These are phyloP conservation scores for Lasioglossum marginatum DNA, from an alignment of 2,888 invertebrate genomes.

Conservation along the genomic window DNA sequence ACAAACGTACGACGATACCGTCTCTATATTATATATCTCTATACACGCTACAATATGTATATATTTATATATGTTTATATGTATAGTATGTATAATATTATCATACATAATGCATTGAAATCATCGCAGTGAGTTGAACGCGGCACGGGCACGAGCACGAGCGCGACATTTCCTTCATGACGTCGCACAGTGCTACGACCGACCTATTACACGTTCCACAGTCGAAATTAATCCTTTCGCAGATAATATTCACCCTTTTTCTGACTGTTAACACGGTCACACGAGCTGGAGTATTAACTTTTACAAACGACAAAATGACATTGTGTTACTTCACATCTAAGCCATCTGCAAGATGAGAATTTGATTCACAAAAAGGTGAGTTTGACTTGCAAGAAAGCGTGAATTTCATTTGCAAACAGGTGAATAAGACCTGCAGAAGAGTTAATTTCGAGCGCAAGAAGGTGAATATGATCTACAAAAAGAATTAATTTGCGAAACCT, in stretches of 20 bases:
- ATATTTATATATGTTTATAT: conserved; percentile 56
- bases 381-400: background rate
- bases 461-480: background rate
- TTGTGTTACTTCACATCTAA: no score
- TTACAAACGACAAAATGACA: no score
- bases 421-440: background rate
- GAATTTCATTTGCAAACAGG: background rate
- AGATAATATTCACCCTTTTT: background rate
- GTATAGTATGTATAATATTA: conserved; percentile 63
- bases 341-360: background rate
- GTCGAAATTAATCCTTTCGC: background rate
- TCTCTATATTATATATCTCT: conserved; percentile 52
- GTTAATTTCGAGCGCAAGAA: background rate
- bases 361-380: background rate
- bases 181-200: background rate
- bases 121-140: conserved; percentile 61
- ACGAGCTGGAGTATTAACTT: no score
- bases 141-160: conserved; percentile 30
- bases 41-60: conserved; percentile 56
- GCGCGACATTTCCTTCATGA: background rate
- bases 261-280: background rate
- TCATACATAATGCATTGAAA: conserved; percentile 59
- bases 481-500: background rate
- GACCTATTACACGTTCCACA: background rate
- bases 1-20: conserved; percentile 56